phyloP scores from a whole-genome alignment of 2,797 vertebrate genomes.

The Syngnathus rostellatus region DNA sequence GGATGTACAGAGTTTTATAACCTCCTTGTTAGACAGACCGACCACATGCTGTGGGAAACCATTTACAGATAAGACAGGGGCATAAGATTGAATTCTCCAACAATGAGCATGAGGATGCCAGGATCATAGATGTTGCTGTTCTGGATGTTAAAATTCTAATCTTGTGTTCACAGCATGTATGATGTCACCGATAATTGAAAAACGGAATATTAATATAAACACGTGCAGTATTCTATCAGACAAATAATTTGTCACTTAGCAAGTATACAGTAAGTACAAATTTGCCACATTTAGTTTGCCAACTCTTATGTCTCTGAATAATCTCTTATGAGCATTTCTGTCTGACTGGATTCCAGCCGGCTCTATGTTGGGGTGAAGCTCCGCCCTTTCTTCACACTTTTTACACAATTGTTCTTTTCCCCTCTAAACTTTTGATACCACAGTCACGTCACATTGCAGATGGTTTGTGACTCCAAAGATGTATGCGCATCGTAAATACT shows the following conservation, averaged over 20 bases:
- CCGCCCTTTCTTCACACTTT: neutral
- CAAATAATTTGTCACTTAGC: neutral
- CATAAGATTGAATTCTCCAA: neutral
- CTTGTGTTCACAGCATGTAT: neutral
- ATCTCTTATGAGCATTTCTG: neutral
- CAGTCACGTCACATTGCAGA: constrained; percentile 5
- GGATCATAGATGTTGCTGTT: neutral
- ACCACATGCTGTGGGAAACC: too few relatives aligned
- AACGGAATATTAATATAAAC: neutral
- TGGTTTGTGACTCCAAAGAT: neutral
- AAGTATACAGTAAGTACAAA: too few relatives aligned
- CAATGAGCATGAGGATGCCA: neutral
- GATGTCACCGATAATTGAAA: neutral
- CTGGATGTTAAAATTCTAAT: neutral
- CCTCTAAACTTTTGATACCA: neutral
- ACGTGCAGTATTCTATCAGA: neutral
- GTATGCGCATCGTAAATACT: constrained; percentile 17
- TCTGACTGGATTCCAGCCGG: neutral
- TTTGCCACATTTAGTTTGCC: too few relatives aligned
- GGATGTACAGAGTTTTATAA: too few relatives aligned
- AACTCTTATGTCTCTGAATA: too few relatives aligned
- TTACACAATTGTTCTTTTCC: neutral
- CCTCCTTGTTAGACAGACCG: too few relatives aligned
- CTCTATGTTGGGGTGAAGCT: neutral
- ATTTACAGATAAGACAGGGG: too few relatives aligned